These are phyloP conservation scores for Sarcophaga rosellei DNA, from an alignment of 2,888 invertebrate species.

Conservation along the genomic window DNA sequence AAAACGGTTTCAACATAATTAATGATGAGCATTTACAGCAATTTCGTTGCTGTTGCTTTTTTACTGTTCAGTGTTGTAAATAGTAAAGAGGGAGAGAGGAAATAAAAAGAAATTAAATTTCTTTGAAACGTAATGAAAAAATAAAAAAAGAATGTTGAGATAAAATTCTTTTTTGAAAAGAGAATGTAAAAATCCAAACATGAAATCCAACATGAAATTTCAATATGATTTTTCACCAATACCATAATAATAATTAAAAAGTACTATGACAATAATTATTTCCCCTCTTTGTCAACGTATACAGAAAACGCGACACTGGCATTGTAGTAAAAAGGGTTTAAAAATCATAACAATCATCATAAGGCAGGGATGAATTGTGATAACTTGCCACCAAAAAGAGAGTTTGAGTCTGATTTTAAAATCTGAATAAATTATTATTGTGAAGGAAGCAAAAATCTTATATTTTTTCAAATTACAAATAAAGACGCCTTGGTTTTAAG, in stretches of 20 bases:
- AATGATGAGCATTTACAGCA: conserved; percentile 48
- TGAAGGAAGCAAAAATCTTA: not conserved
- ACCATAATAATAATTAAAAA: conserved; percentile 28
- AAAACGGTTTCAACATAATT: conserved; percentile 43
- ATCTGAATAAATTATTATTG: not conserved
- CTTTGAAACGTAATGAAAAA: too few relatives aligned
- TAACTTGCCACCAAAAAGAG: conserved; percentile 5
- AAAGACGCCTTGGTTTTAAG: not conserved
- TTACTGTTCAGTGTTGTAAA: too few relatives aligned
- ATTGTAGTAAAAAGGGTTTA: conserved; percentile 1
- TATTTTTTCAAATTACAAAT: not conserved
- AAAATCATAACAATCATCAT: not conserved
- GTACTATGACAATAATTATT: conserved; percentile 30
- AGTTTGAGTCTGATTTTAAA: not conserved
- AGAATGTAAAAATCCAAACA: not conserved
- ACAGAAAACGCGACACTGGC: not conserved
- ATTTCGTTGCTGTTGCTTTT: not conserved
- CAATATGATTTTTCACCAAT: conserved; percentile 21
- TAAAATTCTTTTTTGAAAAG: not conserved
- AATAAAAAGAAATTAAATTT: too few relatives aligned
- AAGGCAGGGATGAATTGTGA: not conserved
- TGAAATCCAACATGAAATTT: conserved; percentile 18
- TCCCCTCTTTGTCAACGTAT: not conserved
- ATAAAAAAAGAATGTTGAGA: too few relatives aligned
- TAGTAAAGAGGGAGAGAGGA: too few relatives aligned